phyloP scores from a whole-genome alignment of 2,797 vertebrate genomes.

The Anableps anableps region DNA sequence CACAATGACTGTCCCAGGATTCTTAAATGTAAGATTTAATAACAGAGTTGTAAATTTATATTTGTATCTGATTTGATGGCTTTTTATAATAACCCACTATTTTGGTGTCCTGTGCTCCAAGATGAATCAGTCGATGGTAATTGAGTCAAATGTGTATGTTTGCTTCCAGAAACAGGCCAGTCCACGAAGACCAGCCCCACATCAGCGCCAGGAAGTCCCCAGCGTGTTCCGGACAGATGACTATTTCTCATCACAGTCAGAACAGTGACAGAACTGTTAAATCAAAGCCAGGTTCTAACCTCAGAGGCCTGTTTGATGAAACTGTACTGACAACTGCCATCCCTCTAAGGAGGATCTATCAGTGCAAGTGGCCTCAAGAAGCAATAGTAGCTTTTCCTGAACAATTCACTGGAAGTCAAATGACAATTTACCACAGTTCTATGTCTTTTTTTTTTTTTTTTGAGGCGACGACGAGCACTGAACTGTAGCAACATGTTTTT shows the following conservation, averaged over 20 bases:
- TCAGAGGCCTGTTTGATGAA: slow-evolving; percentile 59
- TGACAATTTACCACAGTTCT: slow-evolving; percentile 41
- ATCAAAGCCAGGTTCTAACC: slow-evolving; percentile 49
- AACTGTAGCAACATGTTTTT: slow-evolving; percentile 69
- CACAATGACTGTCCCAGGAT: slow-evolving; percentile 87
- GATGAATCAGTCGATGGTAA: not conserved
- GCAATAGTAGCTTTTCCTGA: slow-evolving; percentile 77
- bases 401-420: slow-evolving; percentile 53
- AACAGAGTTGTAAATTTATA: not conserved
- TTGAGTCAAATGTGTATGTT: slow-evolving; percentile 36
- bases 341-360: slow-evolving; percentile 50
- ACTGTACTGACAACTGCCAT: slow-evolving; percentile 69
- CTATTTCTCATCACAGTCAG: slow-evolving; percentile 86
- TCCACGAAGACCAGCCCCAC: slow-evolving; percentile 76
- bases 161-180: slow-evolving; percentile 83
- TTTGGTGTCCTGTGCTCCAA: not conserved
- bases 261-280: slow-evolving; percentile 64
- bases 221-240: slow-evolving; percentile 92
- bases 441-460: slow-evolving; percentile 42
- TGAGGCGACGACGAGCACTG: slow-evolving; percentile 65
- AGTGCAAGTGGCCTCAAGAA: slow-evolving; percentile 65
- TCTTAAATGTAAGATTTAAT: slow-evolving; percentile 83
- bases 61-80: not conserved
- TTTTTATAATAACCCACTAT: not conserved
- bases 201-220: slow-evolving; percentile 83